Evolutionary conservation across 2,113 vertebrate genomes (phyloP), one percentile per base, ranked within the genome.

Genomic region (Xyrauchen texanus): DNA sequence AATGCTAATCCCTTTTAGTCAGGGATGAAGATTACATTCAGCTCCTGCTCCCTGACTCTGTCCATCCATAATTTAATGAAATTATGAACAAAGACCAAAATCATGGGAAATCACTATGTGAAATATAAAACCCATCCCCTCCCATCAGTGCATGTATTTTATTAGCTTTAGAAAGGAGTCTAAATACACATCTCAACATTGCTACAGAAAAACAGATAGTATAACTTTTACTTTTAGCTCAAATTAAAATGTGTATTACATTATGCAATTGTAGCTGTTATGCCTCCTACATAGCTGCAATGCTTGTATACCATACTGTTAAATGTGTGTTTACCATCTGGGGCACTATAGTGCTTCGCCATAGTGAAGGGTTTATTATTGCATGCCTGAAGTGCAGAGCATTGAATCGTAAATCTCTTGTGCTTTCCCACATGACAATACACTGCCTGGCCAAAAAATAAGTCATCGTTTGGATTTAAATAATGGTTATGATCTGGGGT

Each of bases 271-370:
- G 65, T 49, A 10, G 9, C 0, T 34, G 15, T 68, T 16, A 52
- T 52, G 9, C 11, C 11, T 55, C 4, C 8, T 21, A 8, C 15
- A 62, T 9, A 3, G 7, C 11, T 52, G 51, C 16, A 15, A 34
- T 68, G 7, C 34, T 6, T 1, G 21, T 8, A 44, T 45, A 71
- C 42, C 12, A 46, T 71, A 5, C 42, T 44, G 7, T 44, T 76
- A 55, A 7, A 34, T 34, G 21, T 34, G 34, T 9, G 47, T 63
- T 78, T 81, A 55, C 80, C 80, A 79, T 68, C 57, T 64, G 83
- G 67, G 77, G 76, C 80, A 79, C 66, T 71, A 76, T 61, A 8
- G 70, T 61, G 66, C 80, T 76, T 9, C 10, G 46, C 7, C 34
- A 63, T 77, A 34, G 21, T 34, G 21, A 34, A 34, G 21, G 21